Evolutionary conservation across 2,888 invertebrate species (phyloP).

Genomic region (Notodonta dromedarius): DNA sequence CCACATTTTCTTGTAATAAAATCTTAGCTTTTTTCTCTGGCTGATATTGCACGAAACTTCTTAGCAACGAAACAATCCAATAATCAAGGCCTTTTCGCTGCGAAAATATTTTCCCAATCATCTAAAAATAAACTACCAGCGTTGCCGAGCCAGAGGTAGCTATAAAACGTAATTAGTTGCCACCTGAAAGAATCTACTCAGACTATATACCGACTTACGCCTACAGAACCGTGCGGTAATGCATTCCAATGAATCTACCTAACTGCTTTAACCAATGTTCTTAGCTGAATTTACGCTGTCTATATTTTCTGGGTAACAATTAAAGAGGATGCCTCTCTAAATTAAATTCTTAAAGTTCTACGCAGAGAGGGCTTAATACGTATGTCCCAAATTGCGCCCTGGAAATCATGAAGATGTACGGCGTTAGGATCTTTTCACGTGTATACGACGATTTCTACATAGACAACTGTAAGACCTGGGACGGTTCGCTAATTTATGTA

Average conservation of each 20-base stretch:
- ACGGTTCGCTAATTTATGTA: no score
- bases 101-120: slow-evolving; percentile 1
- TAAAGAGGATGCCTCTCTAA: slow-evolving; percentile 65
- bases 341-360: slow-evolving; percentile 66
- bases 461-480: no score
- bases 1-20: no score
- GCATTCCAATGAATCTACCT: slow-evolving; percentile 36
- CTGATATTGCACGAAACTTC: neutral
- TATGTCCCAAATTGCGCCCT: slow-evolving; percentile 33
- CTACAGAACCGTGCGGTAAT: slow-evolving; percentile 8
- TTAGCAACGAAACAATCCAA: neutral
- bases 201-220: neutral
- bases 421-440: no score
- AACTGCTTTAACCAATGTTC: slow-evolving; percentile 48
- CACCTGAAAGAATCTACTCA: neutral
- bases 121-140: slow-evolving; percentile 8
- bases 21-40: no score
- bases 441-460: no score
- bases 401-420: slow-evolving; percentile 19
- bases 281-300: slow-evolving; percentile 59
- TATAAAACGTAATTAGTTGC: slow-evolving; percentile 4
- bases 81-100: neutral
- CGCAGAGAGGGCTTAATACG: slow-evolving; percentile 51
- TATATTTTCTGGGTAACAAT: slow-evolving; percentile 58
- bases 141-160: slow-evolving; percentile 1